These are phyloP conservation scores for Gorsachius goisagi DNA, from an alignment of 2,113 vertebrate species.

Conservation along the genomic window DNA sequence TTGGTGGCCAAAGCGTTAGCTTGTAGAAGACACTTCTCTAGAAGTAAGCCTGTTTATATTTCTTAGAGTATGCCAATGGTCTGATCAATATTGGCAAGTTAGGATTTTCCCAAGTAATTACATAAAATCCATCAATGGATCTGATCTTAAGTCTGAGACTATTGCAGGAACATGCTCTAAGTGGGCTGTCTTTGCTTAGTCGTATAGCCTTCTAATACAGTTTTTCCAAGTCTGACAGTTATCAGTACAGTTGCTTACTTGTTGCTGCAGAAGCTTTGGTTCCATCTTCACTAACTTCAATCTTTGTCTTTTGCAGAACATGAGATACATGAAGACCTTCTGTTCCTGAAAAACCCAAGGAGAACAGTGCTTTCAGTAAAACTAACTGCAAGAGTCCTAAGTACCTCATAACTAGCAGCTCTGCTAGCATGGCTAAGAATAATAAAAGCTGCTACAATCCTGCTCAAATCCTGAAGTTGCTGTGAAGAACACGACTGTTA, in stretches of 20 bases:
- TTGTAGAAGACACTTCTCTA: background rate
- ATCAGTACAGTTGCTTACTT: conserved; percentile 72
- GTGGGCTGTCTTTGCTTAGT: background rate
- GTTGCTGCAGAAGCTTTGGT: conserved; percentile 93
- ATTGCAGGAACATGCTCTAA: background rate
- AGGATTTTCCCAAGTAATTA: background rate
- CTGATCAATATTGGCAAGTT: background rate
- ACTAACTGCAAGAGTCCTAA: background rate
- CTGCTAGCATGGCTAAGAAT: background rate
- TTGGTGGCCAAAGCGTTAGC: background rate
- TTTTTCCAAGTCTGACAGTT: background rate
- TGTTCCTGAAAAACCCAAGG: conserved; percentile 72
- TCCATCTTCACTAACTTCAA: conserved; percentile 94
- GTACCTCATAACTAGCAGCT: background rate
- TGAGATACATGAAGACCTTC: conserved; percentile 86
- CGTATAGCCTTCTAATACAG: background rate
- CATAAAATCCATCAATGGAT: background rate
- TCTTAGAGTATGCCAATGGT: background rate
- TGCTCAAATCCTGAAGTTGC: background rate
- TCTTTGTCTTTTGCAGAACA: conserved; percentile 91
- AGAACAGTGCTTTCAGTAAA: background rate
- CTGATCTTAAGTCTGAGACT: background rate
- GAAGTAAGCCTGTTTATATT: background rate
- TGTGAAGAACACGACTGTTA: background rate
- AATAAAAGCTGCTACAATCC: background rate